These are phyloP conservation scores for Campoletis sonorensis DNA, from an alignment of 1,140 invertebrate genomes.

Conservation along the genomic window DNA sequence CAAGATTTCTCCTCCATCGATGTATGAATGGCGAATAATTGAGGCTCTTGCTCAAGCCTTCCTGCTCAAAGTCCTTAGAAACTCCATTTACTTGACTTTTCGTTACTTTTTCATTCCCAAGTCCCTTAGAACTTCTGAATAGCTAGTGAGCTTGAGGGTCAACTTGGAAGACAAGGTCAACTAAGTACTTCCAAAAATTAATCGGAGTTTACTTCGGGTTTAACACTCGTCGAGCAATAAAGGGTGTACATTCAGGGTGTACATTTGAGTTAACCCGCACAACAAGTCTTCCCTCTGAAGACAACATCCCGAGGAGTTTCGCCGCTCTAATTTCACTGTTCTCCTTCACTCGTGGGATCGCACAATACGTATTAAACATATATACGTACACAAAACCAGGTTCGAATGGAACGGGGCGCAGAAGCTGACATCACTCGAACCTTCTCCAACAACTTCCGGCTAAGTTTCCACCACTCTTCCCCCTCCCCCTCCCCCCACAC, in stretches of 20 bases:
- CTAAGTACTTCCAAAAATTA: not conserved
- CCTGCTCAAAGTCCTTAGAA: no score
- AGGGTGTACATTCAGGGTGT: slow-evolving; percentile 1
- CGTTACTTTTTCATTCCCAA: no score
- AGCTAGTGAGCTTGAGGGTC: not conserved
- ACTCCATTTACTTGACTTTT: no score
- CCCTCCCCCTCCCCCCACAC: no score
- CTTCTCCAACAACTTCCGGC: slow-evolving; percentile 27
- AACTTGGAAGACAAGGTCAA: not conserved
- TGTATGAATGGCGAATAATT: no score
- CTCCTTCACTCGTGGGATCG: slow-evolving; percentile 3
- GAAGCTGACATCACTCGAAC: not conserved
- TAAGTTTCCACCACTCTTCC: slow-evolving; percentile 18
- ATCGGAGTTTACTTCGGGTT: slow-evolving; percentile 33
- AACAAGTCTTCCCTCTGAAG: not conserved
- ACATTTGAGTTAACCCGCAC: not conserved
- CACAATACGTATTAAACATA: not conserved
- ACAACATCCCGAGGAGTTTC: not conserved
- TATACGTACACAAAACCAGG: not conserved
- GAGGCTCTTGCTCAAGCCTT: no score
- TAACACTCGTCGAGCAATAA: slow-evolving; percentile 38
- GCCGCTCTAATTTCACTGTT: not conserved
- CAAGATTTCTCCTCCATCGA: no score
- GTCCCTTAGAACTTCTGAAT: no score
- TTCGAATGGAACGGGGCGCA: not conserved